These are phyloP conservation scores for Trimorus sp. DNA, from an alignment of 2,888 invertebrate genomes.

Conservation along the genomic window DNA sequence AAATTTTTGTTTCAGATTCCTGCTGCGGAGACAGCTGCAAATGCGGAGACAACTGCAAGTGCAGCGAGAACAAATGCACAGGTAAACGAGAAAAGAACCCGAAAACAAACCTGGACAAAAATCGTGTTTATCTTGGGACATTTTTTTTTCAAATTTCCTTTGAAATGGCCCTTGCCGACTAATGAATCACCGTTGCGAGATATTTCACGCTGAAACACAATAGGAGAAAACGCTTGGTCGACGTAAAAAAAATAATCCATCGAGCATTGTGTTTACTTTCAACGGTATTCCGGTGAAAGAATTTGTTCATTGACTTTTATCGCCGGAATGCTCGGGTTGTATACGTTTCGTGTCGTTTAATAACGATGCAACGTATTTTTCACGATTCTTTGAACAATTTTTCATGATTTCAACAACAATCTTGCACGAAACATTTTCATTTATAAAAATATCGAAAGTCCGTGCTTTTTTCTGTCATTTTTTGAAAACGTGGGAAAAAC, in stretches of 20 bases:
- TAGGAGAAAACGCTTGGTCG: slow-evolving; percentile 37
- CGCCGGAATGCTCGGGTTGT: slow-evolving; percentile 20
- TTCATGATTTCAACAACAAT: too few relatives aligned
- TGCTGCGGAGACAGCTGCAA: slow-evolving; percentile 75
- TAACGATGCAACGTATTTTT: too few relatives aligned
- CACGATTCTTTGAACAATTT: too few relatives aligned
- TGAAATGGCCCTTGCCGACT: slow-evolving; percentile 22
- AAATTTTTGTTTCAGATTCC: slow-evolving; percentile 71
- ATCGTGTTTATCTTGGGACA: background rate
- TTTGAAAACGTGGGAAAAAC: background rate
- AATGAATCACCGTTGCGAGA: slow-evolving; percentile 39
- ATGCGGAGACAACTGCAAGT: slow-evolving; percentile 78
- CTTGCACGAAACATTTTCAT: too few relatives aligned
- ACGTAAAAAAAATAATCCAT: slow-evolving; percentile 29
- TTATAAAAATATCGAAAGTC: background rate
- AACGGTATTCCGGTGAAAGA: slow-evolving; percentile 39
- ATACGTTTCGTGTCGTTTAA: too few relatives aligned
- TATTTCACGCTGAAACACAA: slow-evolving; percentile 49
- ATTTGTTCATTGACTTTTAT: slow-evolving; percentile 35
- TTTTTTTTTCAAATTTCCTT: slow-evolving; percentile 4
- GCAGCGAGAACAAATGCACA: slow-evolving; percentile 72
- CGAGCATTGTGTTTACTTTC: slow-evolving; percentile 36
- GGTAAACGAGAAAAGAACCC: slow-evolving; percentile 49
- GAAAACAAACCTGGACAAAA: background rate
- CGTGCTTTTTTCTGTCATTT: background rate